Evolutionary conservation across 2,113 vertebrate genomes (phyloP).

Genomic region (Oncorhynchus mykiss): DNA sequence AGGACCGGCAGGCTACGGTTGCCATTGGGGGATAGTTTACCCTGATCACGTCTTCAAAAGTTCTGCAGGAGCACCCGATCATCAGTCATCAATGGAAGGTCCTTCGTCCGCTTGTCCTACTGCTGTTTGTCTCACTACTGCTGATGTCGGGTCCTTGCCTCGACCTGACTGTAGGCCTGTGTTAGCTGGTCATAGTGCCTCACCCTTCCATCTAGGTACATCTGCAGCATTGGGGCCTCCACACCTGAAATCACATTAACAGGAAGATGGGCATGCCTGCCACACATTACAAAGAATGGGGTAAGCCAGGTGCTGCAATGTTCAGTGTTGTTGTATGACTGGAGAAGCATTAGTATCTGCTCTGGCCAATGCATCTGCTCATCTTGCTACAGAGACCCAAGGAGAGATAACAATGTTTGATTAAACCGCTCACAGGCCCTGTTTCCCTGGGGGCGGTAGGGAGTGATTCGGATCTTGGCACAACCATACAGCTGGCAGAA

Average conservation of each 20-base stretch:
- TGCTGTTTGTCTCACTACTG: no score
- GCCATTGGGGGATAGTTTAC: no score
- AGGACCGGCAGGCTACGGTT: no score
- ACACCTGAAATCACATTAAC: not conserved
- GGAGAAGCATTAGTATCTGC: no score
- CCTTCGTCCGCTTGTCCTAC: not conserved
- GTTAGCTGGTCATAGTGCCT: no score
- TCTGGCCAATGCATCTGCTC: no score
- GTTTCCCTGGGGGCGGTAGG: not conserved
- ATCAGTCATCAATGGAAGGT: not conserved
- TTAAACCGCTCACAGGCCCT: not conserved
- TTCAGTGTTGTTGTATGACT: not conserved
- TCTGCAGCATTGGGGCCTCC: not conserved
- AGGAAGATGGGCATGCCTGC: not conserved
- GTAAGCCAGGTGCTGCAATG: not conserved
- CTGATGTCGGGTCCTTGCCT: no score
- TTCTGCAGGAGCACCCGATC: not conserved
- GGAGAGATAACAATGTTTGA: not conserved
- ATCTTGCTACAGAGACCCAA: not conserved
- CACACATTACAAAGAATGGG: not conserved
- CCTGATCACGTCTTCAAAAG: no score
- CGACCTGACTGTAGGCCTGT: no score
- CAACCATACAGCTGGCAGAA: constrained; percentile 5
- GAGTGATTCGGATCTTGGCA: no score
- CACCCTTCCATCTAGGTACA: not conserved